These are phyloP conservation scores for Menidia menidia DNA, from an alignment of 2,797 vertebrate species.

Conservation along the genomic window DNA sequence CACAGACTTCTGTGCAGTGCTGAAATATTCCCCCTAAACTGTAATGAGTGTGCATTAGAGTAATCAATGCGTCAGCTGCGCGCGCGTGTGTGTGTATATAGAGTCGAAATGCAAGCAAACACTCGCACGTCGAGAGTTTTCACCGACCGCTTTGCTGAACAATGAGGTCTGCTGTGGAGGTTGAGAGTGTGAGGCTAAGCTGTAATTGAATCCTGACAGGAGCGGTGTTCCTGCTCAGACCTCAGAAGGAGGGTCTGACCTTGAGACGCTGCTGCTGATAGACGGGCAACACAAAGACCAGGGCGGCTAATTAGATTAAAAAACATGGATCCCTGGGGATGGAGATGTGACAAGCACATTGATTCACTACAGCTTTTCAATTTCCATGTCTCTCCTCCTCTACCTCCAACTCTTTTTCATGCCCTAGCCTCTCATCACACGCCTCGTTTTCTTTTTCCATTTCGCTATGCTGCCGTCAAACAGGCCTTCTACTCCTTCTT, in stretches of 20 bases:
- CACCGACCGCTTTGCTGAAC: conserved; percentile 37
- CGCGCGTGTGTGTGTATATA: conserved; percentile 14
- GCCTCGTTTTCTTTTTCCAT: conserved; percentile 40
- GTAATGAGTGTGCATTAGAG: conserved; percentile 39
- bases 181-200: conserved; percentile 63
- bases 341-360: conserved; percentile 83
- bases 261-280: conserved; percentile 76
- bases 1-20: conserved; percentile 23
- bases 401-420: conserved; percentile 48
- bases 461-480: conserved; percentile 1
- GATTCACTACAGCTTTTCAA: conserved; percentile 76
- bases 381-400: conserved; percentile 56
- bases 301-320: conserved; percentile 84
- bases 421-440: conserved; percentile 43
- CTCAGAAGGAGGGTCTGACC: conserved; percentile 80
- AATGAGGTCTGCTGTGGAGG: conserved; percentile 50
- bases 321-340: conserved; percentile 81
- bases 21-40: conserved; percentile 44
- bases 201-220: conserved; percentile 77
- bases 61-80: conserved; percentile 34
- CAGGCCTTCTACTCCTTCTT: background rate
- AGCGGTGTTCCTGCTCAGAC: conserved; percentile 67
- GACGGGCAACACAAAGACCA: conserved; percentile 82
- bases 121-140: conserved; percentile 21
- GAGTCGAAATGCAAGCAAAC: conserved; percentile 29